Evolutionary conservation across 2,888 invertebrate species (phyloP), one percentile per base, ranked within the genome.

Genomic region (Peribatodes rhomboidaria): DNA sequence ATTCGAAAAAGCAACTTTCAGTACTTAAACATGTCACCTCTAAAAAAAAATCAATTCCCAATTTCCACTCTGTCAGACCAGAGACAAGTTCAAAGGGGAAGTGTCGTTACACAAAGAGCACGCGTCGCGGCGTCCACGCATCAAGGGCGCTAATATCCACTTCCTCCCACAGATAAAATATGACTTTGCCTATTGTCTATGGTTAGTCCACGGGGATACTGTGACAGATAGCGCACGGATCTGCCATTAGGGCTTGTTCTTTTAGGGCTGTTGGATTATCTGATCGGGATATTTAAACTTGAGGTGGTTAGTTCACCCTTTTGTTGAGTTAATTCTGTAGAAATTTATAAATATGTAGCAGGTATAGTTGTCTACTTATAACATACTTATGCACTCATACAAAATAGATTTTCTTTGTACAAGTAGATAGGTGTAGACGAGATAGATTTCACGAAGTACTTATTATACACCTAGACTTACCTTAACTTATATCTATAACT

Each of bases 151-250:
- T 83, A 83, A 84, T 85, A 81, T 72, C 52, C 70, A 78, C 80
- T 82, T 85, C 85, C 85, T 81, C 70, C 71, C 62, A 64, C 16
- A 57, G 35, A 59, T 42, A 50, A 35, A 41, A 27, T 27, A 42
- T 54, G 27, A 55, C 31, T 7, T 16, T 33, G 22, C 7, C 18
- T 41, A 60, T 61, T 56, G 60, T 60, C 56, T 68, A 33, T 47
- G 44, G 66, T 61, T 57, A 68, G 60, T 55, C 46, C 72, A 59
- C 72, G 70, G 41, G 65, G 69, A 67, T 70, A 65, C 62, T 33
- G 61, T 73, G 72, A 69, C 66, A 78, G 82, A 82, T 82, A 81
- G 61, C 71, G 79, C 82, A 82, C 82, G 82, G 59, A 61, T 70
- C n/a, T 20, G 50, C 35, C 13, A 68, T 33, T 61, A 61, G 46